phyloP scores from a whole-genome alignment of 2,797 vertebrate genomes.

The Hypotaenidia philippensis region DNA sequence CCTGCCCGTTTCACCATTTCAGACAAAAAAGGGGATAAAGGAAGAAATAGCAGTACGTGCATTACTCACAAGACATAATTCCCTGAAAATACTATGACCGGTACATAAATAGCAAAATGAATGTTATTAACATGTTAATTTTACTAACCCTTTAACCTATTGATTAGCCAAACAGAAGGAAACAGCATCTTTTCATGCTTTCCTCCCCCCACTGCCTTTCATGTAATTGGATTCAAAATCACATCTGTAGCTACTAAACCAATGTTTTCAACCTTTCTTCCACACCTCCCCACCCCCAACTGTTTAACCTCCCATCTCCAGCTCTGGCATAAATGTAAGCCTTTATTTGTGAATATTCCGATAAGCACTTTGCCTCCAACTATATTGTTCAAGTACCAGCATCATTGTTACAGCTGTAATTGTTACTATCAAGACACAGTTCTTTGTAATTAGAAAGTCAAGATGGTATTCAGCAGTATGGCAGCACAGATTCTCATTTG shows the following conservation, averaged over 20 bases:
- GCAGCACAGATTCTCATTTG: constrained; percentile 86
- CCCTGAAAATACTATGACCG: constrained; percentile 54
- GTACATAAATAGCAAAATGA: constrained; percentile 78
- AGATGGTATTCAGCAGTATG: constrained; percentile 86
- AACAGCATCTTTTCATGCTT: constrained; percentile 74
- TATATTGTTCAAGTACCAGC: constrained; percentile 82
- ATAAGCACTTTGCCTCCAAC: constrained; percentile 85
- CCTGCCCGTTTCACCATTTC: not conserved
- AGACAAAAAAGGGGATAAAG: constrained; percentile 5
- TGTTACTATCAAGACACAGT: constrained; percentile 87
- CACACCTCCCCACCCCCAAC: constrained; percentile 71
- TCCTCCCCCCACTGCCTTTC: not conserved
- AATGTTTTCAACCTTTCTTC: constrained; percentile 81
- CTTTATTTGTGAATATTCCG: constrained; percentile 85
- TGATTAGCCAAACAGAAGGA: constrained; percentile 83
- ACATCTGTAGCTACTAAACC: constrained; percentile 83
- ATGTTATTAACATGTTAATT: constrained; percentile 79
- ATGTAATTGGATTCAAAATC: constrained; percentile 84
- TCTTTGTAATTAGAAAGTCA: constrained; percentile 90
- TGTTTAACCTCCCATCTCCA: constrained; percentile 83
- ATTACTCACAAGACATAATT: constrained; percentile 33
- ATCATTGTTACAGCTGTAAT: constrained; percentile 87
- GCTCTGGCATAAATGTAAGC: constrained; percentile 79
- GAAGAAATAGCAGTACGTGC: not conserved
- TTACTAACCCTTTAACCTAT: constrained; percentile 79